Evolutionary conservation across 2,113 vertebrate species (phyloP).

Genomic region (Pluvianellus socialis): DNA sequence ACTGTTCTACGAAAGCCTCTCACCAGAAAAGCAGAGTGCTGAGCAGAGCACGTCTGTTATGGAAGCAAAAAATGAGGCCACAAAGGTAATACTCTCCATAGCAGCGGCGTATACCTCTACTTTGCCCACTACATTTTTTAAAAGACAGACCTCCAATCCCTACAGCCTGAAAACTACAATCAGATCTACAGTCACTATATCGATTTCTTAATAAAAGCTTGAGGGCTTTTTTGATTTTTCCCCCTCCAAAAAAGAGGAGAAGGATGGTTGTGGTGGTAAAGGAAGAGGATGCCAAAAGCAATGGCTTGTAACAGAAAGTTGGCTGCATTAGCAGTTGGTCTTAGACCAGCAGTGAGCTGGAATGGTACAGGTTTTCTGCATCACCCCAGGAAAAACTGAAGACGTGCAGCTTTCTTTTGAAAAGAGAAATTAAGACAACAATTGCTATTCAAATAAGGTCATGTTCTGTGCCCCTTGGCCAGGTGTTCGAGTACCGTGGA

Average conservation of each 20-base stretch:
- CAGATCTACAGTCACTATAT: neutral
- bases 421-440: neutral
- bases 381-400: neutral
- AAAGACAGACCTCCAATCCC: neutral
- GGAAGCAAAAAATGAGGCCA: neutral
- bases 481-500: neutral
- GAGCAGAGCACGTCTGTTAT: neutral
- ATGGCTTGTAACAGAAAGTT: neutral
- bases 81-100: neutral
- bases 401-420: neutral
- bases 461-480: neutral
- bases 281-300: neutral
- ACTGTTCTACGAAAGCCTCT: neutral
- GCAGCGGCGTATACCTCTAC: neutral
- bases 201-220: neutral
- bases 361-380: neutral
- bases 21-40: neutral
- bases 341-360: neutral
- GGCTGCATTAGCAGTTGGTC: neutral
- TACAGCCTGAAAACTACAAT: neutral
- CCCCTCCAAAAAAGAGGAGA: neutral
- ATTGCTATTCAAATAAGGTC: neutral
- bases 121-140: neutral
- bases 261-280: neutral
- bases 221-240: neutral